phyloP scores from a whole-genome alignment of 2,113 vertebrate species.

The Amblyopsis rosae region DNA sequence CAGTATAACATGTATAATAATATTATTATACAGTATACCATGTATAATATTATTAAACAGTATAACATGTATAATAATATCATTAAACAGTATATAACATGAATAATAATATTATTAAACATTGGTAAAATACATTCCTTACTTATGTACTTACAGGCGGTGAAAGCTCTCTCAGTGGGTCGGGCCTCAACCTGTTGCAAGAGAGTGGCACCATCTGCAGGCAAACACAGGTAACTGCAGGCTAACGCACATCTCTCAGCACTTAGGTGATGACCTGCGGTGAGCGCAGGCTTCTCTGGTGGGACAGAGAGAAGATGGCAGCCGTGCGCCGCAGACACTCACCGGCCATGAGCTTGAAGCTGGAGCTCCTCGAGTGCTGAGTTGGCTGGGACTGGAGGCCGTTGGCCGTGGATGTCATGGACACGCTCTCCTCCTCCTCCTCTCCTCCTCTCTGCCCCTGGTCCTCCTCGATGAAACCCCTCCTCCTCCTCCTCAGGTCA shows the following conservation, averaged over 20 bases:
- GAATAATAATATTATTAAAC: too few relatives aligned
- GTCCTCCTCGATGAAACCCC: constrained; percentile 3
- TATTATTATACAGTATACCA: too few relatives aligned
- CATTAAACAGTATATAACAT: too few relatives aligned
- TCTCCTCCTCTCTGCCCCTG: not conserved
- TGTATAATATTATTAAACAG: too few relatives aligned
- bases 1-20: not conserved
- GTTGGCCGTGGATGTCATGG: constrained; percentile 27
- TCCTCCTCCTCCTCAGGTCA: constrained; percentile 5
- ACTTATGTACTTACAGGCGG: constrained; percentile 64
- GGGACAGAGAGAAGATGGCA: too few relatives aligned
- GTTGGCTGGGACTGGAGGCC: constrained; percentile 42
- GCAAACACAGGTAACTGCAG: not conserved
- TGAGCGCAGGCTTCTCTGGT: too few relatives aligned
- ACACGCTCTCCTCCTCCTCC: constrained; percentile 16
- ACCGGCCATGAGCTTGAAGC: too few relatives aligned
- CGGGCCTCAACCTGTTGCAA: constrained; percentile 59
- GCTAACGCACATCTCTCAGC: too few relatives aligned
- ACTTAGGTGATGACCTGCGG: too few relatives aligned
- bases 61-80: not conserved
- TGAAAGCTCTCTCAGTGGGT: constrained; percentile 22
- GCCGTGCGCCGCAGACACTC: too few relatives aligned
- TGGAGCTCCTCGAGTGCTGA: not conserved
- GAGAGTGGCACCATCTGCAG: constrained; percentile 74
- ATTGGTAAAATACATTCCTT: not conserved